Evolutionary conservation across 2,797 vertebrate species (phyloP), one percentile per base, ranked within the genome.

Genomic region (Novumbra hubbsi): DNA sequence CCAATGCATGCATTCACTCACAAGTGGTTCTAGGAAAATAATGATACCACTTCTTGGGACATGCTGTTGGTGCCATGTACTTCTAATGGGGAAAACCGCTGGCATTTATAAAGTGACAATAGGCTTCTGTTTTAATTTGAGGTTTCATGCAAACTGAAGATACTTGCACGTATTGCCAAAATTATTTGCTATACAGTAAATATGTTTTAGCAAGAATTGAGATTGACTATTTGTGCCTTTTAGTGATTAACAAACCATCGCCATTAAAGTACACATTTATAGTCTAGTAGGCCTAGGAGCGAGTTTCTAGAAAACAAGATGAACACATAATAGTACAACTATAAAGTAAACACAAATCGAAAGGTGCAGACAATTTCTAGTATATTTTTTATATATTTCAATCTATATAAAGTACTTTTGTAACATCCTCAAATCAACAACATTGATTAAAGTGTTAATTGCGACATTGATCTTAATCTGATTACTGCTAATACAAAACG

Each of bases 271-370:
- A 27, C 24, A 30, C 28, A 63, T 16, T 15, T 27, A 63, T 38
- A 30, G 28, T 34, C 55, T 17, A 60, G 14, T 48, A 32, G 65
- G 52, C 32, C 34, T 71, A 72, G 76, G 76, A 57, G 55, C 24
- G 55, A 57, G n/a, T 57, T 21, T 24, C 21, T 24, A 57, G 55
- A 57, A 24, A 57, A 57, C 2, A 57, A 57, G 21, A 2, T 21
- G 3, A 76, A 75, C 78, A 79, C 82, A 81, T 81, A 80, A 73
- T 74, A 38, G 34, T 38, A 21, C 34, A 65, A 80, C 85, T 85
- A 27, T 27, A 24, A 11, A 60, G 11, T 24, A 14, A 1, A 11
- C 21, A 11, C 5, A 68, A 66, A 71, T 14, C 15, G 5, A 73
- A 68, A 7, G 63, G 41, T 73, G 0, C 68, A 68, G 57, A 27